Evolutionary conservation across 2,113 vertebrate genomes (phyloP).

Genomic region (Meriones unguiculatus): DNA sequence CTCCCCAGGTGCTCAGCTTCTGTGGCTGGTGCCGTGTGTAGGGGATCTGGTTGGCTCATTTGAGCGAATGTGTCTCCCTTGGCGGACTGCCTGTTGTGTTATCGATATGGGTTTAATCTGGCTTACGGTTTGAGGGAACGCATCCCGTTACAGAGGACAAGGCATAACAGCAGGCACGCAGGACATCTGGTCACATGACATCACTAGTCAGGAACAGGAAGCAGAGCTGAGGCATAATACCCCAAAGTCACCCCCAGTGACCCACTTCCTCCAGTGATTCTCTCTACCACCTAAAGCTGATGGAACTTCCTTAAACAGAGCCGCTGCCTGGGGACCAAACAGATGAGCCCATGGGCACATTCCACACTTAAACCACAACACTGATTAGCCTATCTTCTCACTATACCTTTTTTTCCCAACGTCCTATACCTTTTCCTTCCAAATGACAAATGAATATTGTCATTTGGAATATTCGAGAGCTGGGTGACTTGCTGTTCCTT

Average conservation of each 20-base stretch:
- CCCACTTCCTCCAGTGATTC: not conserved
- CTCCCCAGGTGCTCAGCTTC: not conserved
- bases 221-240: not conserved
- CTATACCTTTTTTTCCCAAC: fast-evolving
- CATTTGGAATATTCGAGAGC: not conserved
- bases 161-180: too few species aligned
- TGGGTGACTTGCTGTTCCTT: not conserved
- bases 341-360: not conserved
- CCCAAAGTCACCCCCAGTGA: not conserved
- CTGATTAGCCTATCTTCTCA: too few species aligned
- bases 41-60: not conserved
- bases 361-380: not conserved
- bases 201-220: too few species aligned
- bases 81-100: too few species aligned
- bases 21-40: not conserved
- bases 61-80: not conserved
- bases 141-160: too few species aligned
- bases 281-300: not conserved
- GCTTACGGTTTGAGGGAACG: too few species aligned
- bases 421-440: not conserved
- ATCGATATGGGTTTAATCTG: too few species aligned
- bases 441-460: not conserved
- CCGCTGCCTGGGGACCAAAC: not conserved
- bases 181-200: not conserved
- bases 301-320: not conserved